Conservation (phyloP, 37 sponge, comb jelly and placozoan genomes). For the Diacarnus erythraeanus region DNA sequence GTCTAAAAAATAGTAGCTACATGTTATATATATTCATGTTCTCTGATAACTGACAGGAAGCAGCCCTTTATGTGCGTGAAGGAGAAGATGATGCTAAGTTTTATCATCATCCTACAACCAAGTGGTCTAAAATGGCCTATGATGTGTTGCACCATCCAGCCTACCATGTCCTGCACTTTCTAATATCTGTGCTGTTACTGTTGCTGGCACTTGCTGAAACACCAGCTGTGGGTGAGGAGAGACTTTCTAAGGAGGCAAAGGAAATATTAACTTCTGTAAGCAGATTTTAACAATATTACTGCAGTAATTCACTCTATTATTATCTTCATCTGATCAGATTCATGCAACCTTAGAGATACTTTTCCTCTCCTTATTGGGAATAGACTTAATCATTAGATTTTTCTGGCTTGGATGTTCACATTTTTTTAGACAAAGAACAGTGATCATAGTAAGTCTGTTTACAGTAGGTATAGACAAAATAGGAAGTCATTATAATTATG, state of each 20-base stretch:
- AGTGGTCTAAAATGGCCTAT: conserved; percentile 64
- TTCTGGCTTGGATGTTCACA: conserved; percentile 55
- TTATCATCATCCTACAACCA: conserved; percentile 35
- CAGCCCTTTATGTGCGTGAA: conserved; percentile 71
- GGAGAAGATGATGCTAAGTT: conserved; percentile 87
- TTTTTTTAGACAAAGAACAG: conserved; percentile 46
- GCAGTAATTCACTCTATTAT: too few relatives aligned
- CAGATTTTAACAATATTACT: not conserved
- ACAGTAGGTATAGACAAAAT: too few relatives aligned
- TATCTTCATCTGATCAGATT: too few relatives aligned
- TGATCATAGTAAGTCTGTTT: conserved; percentile 51
- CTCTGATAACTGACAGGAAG: conserved; percentile 47
- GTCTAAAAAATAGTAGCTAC: not conserved
- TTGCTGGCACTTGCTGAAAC: conserved; percentile 65
- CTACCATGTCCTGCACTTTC: conserved; percentile 41
- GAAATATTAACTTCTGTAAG: not conserved
- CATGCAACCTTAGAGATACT: conserved; percentile 43
- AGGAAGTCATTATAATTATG: too few relatives aligned
- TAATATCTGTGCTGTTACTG: conserved; percentile 50
- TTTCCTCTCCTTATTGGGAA: conserved; percentile 36
- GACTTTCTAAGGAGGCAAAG: not conserved
- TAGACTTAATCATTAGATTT: conserved; percentile 37
- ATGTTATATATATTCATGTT: not conserved
- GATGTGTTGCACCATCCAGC: conserved; percentile 67
- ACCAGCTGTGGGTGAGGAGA: conserved; percentile 31